Evolutionary conservation across 2,888 invertebrate species (phyloP).

Genomic region (Conus canariensis): DNA sequence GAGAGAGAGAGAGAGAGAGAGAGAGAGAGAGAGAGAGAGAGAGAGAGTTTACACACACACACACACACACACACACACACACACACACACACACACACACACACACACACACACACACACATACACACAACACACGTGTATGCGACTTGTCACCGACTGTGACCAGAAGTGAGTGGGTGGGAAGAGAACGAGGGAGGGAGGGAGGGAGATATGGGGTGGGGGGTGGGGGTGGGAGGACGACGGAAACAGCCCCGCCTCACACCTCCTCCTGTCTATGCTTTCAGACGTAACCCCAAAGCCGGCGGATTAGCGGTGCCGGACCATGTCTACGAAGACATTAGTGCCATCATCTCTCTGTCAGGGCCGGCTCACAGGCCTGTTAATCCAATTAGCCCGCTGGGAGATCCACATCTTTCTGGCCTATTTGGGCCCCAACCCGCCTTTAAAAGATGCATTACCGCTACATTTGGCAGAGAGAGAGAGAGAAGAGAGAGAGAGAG

Average conservation of each 20-base stretch:
- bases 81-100: constrained; percentile 19
- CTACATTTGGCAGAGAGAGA: constrained; percentile 1
- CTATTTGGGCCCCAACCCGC: constrained; percentile 24
- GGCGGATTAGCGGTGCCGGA: background rate
- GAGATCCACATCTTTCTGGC: constrained; percentile 25
- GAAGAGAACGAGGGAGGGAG: background rate
- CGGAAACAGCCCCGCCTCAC: background rate
- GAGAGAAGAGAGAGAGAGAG: background rate
- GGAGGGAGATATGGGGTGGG: background rate
- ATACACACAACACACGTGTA: too few relatives aligned
- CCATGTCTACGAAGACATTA: constrained; percentile 21
- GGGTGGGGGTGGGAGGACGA: too few relatives aligned
- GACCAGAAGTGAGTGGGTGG: background rate
- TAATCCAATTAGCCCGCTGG: constrained; percentile 32
- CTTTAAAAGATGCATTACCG: constrained; percentile 35
- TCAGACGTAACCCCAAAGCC: constrained; percentile 26
- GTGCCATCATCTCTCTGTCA: constrained; percentile 3
- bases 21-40: too few relatives aligned
- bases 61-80: background rate
- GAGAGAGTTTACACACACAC: background rate
- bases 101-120: too few relatives aligned
- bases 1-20: too few relatives aligned
- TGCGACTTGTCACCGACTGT: background rate
- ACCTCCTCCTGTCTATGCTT: background rate
- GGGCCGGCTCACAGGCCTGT: constrained; percentile 12